Percentiles rank a stretch among this genome's conserved stretches.
These are phyloP conservation scores for Omphaloscelis lunosa DNA, from an alignment of 2,888 invertebrate genomes.

Conservation along the genomic window DNA sequence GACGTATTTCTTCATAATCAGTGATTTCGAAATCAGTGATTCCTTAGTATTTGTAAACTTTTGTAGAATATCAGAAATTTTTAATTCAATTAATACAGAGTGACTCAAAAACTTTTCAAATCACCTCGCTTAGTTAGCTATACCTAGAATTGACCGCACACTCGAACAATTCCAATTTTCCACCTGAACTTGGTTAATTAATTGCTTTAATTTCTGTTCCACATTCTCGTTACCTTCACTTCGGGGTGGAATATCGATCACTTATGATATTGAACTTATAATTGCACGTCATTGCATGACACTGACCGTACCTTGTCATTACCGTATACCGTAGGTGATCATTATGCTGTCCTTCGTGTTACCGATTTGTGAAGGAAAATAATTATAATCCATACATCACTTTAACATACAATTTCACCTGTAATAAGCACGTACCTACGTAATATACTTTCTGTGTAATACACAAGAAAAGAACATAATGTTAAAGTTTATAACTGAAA, in stretches of 20 bases:
- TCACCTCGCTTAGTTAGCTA: slow-evolving; percentile 26
- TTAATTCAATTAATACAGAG: slow-evolving; percentile 15
- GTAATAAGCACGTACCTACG: neutral
- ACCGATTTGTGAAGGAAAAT: slow-evolving; percentile 31
- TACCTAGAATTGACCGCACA: slow-evolving; percentile 37
- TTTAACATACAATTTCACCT: slow-evolving; percentile 32
- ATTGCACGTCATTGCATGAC: slow-evolving; percentile 56
- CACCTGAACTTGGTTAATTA: slow-evolving; percentile 48
- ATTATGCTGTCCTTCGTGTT: slow-evolving; percentile 49
- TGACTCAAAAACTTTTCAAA: slow-evolving; percentile 34
- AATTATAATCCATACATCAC: slow-evolving; percentile 46
- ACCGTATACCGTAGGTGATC: slow-evolving; percentile 40
- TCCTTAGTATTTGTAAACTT: neutral
- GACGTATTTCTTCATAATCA: slow-evolving; percentile 10
- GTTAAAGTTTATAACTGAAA: neutral
- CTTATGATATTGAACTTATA: slow-evolving; percentile 65
- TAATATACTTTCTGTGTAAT: slow-evolving; percentile 30
- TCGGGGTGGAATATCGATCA: slow-evolving; percentile 57
- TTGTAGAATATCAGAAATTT: neutral
- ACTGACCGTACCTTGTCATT: slow-evolving; percentile 59
- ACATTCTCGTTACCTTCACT: slow-evolving; percentile 62
- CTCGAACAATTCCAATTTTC: slow-evolving; percentile 38
- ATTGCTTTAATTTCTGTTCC: slow-evolving; percentile 54
- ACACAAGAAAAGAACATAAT: neutral
- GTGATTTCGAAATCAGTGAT: neutral